Evolutionary conservation across 2,113 vertebrate species (phyloP).

Genomic region (Hystrix cristata): DNA sequence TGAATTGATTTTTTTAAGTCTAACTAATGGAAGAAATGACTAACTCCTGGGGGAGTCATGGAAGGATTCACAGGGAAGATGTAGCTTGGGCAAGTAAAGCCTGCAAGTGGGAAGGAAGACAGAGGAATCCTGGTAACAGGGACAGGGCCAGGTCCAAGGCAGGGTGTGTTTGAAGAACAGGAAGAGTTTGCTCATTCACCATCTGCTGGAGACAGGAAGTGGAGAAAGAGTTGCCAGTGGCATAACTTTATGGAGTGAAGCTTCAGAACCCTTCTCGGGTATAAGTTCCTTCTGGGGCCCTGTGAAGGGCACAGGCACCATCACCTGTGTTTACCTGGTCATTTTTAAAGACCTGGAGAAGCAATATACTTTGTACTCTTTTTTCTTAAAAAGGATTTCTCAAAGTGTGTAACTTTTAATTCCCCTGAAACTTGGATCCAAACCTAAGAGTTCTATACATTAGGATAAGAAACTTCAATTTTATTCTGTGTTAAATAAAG

Average conservation of each 20-base stretch:
- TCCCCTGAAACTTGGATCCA: not conserved
- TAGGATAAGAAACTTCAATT: not conserved
- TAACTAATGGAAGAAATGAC: not conserved
- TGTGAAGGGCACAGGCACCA: not conserved
- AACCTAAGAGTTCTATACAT: not conserved
- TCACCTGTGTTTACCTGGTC: not conserved
- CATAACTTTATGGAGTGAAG: not conserved
- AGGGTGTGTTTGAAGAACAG: not conserved
- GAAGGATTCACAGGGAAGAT: not conserved
- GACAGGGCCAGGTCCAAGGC: not conserved
- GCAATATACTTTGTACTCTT: not conserved
- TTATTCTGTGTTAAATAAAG: not conserved
- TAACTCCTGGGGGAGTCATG: not conserved
- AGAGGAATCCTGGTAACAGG: not conserved
- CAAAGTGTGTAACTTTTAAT: not conserved
- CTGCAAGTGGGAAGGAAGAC: not conserved
- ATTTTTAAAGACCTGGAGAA: not conserved
- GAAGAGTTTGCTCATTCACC: not conserved
- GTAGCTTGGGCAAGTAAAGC: not conserved
- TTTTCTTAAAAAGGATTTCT: not conserved
- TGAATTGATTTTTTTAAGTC: not conserved
- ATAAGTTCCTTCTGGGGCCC: not conserved
- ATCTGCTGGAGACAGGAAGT: not conserved
- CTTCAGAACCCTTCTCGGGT: not conserved
- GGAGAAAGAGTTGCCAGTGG: not conserved